Percentiles rank a stretch among this genome's conserved stretches.
Evolutionary conservation across 2,888 invertebrate species (phyloP).

Genomic region (Macrosoma leucophasiata): DNA sequence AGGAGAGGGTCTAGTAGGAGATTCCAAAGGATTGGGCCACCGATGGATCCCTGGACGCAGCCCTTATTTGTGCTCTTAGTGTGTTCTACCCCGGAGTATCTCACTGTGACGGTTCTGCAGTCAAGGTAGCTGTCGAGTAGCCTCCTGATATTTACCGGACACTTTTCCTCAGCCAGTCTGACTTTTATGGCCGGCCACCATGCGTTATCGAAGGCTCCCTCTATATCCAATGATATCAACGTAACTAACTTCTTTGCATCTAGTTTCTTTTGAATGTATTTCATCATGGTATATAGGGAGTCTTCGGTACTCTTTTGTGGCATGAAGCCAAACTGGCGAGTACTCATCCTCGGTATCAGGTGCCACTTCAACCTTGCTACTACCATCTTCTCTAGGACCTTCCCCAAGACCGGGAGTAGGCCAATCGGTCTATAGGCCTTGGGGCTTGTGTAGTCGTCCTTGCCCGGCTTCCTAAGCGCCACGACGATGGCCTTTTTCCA

Average conservation of each 20-base stretch:
- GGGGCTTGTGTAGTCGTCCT: conserved; percentile 9
- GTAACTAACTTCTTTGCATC: conserved; percentile 9
- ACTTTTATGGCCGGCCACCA: conserved; percentile 29
- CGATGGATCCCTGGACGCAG: conserved; percentile 23
- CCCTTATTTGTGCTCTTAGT: conserved; percentile 17
- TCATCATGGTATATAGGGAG: conserved; percentile 16
- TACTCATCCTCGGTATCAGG: conserved; percentile 15
- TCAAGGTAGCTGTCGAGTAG: conserved; percentile 12
- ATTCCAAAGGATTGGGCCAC: conserved; percentile 21
- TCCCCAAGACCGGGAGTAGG: conserved; percentile 14
- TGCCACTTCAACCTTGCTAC: no score
- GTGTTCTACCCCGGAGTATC: conserved; percentile 9
- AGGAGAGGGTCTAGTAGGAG: conserved; percentile 16
- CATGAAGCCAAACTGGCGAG: conserved; percentile 21
- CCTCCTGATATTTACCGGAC: conserved; percentile 15
- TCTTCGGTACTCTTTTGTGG: conserved; percentile 22
- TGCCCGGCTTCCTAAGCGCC: conserved; percentile 8
- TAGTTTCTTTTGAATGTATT: conserved; percentile 2
- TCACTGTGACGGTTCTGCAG: conserved; percentile 11
- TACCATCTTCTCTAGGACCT: conserved; percentile 19
- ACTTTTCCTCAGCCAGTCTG: conserved; percentile 12
- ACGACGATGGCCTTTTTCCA: conserved; percentile 13
- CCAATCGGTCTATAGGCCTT: conserved; percentile 20
- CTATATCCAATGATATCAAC: conserved; percentile 25
- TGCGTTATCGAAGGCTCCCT: conserved; percentile 32